Percentiles rank a stretch among this genome's conserved stretches.
Evolutionary conservation across 92 coral and sea anemone genomes (phyloP).

Genomic region (Phenganax subtilis): DNA sequence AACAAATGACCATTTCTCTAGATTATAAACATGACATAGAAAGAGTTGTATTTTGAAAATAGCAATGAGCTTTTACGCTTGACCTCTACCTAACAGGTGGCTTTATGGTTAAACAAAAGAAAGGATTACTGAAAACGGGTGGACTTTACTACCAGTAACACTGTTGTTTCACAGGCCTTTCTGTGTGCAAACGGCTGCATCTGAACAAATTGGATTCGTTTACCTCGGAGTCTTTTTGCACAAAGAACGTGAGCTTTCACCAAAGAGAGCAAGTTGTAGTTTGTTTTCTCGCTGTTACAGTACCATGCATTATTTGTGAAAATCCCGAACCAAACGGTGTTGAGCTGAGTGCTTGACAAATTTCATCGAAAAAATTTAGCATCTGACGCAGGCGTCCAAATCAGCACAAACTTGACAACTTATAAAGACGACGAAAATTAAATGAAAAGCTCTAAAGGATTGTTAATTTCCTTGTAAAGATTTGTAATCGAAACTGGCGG

Average conservation of each 20-base stretch:
- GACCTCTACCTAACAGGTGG: slow-evolving; percentile 30
- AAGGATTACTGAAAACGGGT: slow-evolving; percentile 8
- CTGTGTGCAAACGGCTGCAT: background rate
- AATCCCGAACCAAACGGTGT: background rate
- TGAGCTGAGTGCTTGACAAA: background rate
- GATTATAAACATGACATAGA: background rate
- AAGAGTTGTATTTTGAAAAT: background rate
- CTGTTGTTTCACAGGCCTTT: background rate
- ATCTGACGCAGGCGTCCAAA: slow-evolving; percentile 23
- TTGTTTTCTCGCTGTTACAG: background rate
- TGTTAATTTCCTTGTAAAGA: slow-evolving; percentile 7
- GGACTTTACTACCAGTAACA: slow-evolving; percentile 7
- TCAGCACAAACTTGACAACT: background rate
- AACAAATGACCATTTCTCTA: background rate
- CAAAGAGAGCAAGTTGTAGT: background rate
- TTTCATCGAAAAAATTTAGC: background rate
- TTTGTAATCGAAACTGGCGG: background rate
- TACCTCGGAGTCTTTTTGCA: background rate
- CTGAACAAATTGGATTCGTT: background rate
- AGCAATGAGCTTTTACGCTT: slow-evolving; percentile 32
- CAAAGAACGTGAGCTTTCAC: background rate
- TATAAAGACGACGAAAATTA: background rate
- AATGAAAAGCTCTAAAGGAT: background rate
- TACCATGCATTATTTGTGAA: background rate
- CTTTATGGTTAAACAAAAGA: background rate